Evolutionary conservation across 1,140 invertebrate genomes (phyloP), one percentile per base, ranked within the genome.

Genomic region (Cydia splendana): DNA sequence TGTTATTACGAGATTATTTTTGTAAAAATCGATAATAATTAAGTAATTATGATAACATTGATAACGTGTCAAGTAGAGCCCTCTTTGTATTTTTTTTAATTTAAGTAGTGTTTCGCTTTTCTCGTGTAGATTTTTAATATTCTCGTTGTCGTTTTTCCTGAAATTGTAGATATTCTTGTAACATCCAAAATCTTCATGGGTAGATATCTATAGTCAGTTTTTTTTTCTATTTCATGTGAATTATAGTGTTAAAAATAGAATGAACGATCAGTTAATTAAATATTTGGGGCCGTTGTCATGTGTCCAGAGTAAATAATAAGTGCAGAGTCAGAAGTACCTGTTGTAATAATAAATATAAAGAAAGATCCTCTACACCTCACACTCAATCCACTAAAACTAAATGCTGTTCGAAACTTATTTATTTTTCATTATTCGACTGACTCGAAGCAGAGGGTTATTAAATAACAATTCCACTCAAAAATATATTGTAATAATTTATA

Each of bases 301-400:
- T 71, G 65, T 69, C 65, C 67, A 42, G 34, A 18, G 18, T 45
- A 15, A 45, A 71, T 20, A 62, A 38, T 67, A 79, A 80, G 77
- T 76, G 79, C 79, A 80, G 85, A 88, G 87, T 88, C 87, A 83
- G 57, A 83, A 53, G 85, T 87, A 87, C 86, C 86, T 88, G 86
- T 78, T 53, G 30, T 71, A 71, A 45, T n/a, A 38, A 71, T 71
- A 71, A 42, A 71, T 45, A 30, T 71, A 71, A 71, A 18, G 7
- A 62, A 20, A 62, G 5, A 62, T 24, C 7, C 57, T 62, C 57
- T 62, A 62, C 57, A 24, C 7, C 57, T 24, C 10, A 62, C 20
- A 10, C 20, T 12, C 15, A n/a, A 53, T n/a, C n/a, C n/a, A n/a
- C 15, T 18, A 53, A 53, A 53, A 18, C 0, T n/a, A 48, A 48